A percentile compares a stretch with the other conserved stretches of the same genome.
Evolutionary conservation across 2,113 vertebrate genomes (phyloP).

Genomic region (Gymnorhina tibicen): DNA sequence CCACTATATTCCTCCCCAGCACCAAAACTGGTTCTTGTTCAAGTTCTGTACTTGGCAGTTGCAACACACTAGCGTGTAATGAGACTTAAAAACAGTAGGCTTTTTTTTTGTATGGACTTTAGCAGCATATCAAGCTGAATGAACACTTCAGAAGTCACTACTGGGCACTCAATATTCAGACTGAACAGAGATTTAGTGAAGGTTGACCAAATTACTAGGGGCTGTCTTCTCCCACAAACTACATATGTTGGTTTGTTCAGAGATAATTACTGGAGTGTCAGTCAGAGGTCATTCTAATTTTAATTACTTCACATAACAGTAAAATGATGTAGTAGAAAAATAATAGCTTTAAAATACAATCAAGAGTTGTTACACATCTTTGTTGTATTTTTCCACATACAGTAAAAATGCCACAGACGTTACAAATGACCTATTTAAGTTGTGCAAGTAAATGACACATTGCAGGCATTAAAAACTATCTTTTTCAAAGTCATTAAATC

Average conservation of each 20-base stretch:
- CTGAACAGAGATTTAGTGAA: background rate
- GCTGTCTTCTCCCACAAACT: background rate
- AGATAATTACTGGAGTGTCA: slow-evolving; percentile 69
- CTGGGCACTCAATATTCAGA: background rate
- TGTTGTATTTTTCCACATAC: slow-evolving; percentile 66
- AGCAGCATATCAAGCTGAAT: slow-evolving; percentile 8
- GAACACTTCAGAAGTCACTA: background rate
- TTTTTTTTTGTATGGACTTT: background rate
- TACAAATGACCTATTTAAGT: slow-evolving; percentile 70
- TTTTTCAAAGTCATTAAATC: slow-evolving; percentile 77
- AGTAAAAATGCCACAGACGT: slow-evolving; percentile 75
- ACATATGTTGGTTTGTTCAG: slow-evolving; percentile 48
- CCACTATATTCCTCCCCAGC: background rate
- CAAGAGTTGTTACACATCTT: slow-evolving; percentile 62
- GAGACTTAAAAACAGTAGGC: background rate
- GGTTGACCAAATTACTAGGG: slow-evolving; percentile 24
- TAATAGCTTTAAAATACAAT: slow-evolving; percentile 66
- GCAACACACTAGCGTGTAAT: background rate
- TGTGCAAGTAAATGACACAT: slow-evolving; percentile 74
- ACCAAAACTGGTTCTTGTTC: background rate
- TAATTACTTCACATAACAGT: slow-evolving; percentile 67
- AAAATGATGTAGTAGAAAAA: slow-evolving; percentile 62
- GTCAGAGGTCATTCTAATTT: slow-evolving; percentile 68
- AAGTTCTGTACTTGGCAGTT: background rate
- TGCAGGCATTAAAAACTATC: slow-evolving; percentile 74